Evolutionary conservation across 2,888 invertebrate genomes (phyloP).

Genomic region (Argyresthia albistria): DNA sequence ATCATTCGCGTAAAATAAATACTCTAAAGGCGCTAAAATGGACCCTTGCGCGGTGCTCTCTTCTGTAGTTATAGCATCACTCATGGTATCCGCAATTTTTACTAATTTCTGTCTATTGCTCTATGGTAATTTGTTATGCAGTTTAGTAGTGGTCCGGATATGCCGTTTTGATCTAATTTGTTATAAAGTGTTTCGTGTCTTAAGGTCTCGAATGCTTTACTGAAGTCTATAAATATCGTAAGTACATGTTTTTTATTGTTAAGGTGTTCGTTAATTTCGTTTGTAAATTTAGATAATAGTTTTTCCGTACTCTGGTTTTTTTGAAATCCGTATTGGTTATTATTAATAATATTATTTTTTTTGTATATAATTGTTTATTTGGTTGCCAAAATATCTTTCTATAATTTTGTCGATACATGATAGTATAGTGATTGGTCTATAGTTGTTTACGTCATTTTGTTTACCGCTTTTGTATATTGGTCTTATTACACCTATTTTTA

Average conservation of each 20-base stretch:
- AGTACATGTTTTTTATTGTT: slow-evolving; percentile 6
- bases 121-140: slow-evolving; percentile 4
- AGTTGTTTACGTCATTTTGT: slow-evolving; percentile 7
- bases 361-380: slow-evolving; percentile 6
- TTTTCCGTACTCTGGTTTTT: slow-evolving; percentile 6
- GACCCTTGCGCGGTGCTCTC: background rate
- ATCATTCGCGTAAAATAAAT: background rate
- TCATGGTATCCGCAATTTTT: background rate
- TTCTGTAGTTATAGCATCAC: background rate
- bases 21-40: background rate
- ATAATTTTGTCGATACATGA: no score
- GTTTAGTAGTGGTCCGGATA: slow-evolving; percentile 1
- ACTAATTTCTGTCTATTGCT: background rate
- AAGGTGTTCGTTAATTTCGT: slow-evolving; percentile 5
- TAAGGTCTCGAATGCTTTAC: slow-evolving; percentile 4
- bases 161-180: slow-evolving; percentile 2
- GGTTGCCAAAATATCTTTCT: no score
- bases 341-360: slow-evolving; percentile 5
- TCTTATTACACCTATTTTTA: slow-evolving; percentile 9
- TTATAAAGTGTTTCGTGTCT: background rate
- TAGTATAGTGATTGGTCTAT: slow-evolving; percentile 11
- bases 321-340: slow-evolving; percentile 9
- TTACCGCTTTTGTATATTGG: slow-evolving; percentile 9
- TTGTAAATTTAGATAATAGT: slow-evolving; percentile 7
- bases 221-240: slow-evolving; percentile 1